A percentile compares a stretch with the other conserved stretches of the same genome.
These are phyloP conservation scores for Plebejus argus DNA, from an alignment of 2,888 invertebrate species.

Conservation along the genomic window DNA sequence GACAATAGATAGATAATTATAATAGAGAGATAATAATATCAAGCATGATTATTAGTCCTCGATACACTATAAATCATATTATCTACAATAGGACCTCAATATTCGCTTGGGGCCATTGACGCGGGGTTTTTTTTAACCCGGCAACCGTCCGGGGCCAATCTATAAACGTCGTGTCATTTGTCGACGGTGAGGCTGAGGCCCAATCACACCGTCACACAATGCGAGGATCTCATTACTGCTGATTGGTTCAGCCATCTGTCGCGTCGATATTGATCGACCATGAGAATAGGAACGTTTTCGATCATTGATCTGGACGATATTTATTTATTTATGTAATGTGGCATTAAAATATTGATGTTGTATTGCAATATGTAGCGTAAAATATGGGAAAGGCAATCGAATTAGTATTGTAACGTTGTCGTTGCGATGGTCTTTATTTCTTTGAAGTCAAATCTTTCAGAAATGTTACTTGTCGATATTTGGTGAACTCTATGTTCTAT, in stretches of 20 bases:
- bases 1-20: too few species aligned
- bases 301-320: constrained; percentile 31
- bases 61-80: not conserved
- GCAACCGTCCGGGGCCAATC: constrained; percentile 40
- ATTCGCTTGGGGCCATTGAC: not conserved
- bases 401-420: too few species aligned
- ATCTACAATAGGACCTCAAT: not conserved
- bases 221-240: constrained; percentile 55
- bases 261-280: constrained; percentile 51
- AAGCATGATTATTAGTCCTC: not conserved
- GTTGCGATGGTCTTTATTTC: too few species aligned
- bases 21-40: too few species aligned
- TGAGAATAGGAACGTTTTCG: constrained; percentile 44
- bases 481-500: too few species aligned
- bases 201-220: constrained; percentile 50
- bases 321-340: not conserved
- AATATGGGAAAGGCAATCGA: too few species aligned
- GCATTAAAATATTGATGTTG: not conserved
- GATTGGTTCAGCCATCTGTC: constrained; percentile 68
- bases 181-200: constrained; percentile 42
- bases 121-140: constrained; percentile 26
- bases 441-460: too few species aligned
- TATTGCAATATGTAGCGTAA: not conserved
- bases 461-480: too few species aligned
- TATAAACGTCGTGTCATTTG: constrained; percentile 49